These are phyloP conservation scores for Aphelenchoides avenae DNA, from an alignment of 1,140 invertebrate species.

Conservation along the genomic window DNA sequence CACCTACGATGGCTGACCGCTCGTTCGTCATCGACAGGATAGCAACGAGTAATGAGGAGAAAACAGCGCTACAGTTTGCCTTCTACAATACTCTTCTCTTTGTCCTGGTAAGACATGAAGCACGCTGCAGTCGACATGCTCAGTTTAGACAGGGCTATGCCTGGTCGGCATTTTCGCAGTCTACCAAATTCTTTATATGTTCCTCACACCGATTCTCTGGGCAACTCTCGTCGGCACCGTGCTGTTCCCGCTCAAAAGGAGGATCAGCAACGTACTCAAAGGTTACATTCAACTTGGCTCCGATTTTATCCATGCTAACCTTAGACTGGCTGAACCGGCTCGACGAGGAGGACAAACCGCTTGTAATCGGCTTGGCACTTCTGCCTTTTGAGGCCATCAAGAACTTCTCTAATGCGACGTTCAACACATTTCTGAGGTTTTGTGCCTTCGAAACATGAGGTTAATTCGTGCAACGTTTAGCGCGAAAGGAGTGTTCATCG, in stretches of 20 bases:
- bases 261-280: slow-evolving; percentile 16
- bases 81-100: slow-evolving; percentile 49
- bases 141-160: slow-evolving; percentile 37
- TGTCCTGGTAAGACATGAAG: slow-evolving; percentile 35
- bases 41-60: slow-evolving; percentile 21
- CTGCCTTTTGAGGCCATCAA: slow-evolving; percentile 73
- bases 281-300: slow-evolving; percentile 5
- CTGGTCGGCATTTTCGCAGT: slow-evolving; percentile 40
- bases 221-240: slow-evolving; percentile 41
- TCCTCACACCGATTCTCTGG: slow-evolving; percentile 44
- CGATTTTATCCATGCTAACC: slow-evolving; percentile 50
- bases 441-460: too few relatives aligned
- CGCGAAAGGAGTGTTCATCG: slow-evolving; percentile 35
- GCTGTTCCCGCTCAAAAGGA: slow-evolving; percentile 29
- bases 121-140: slow-evolving; percentile 16
- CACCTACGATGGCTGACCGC: too few relatives aligned
- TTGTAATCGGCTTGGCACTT: slow-evolving; percentile 68
- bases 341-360: slow-evolving; percentile 62
- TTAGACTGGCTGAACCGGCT: slow-evolving; percentile 68
- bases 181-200: slow-evolving; percentile 46
- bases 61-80: slow-evolving; percentile 35
- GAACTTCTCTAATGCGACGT: slow-evolving; percentile 70
- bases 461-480: too few relatives aligned
- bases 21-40: slow-evolving; percentile 29
- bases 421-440: slow-evolving; percentile 59